Conservation (phyloP, 2,113 vertebrate genomes). For the Myotis davidii region DNA sequence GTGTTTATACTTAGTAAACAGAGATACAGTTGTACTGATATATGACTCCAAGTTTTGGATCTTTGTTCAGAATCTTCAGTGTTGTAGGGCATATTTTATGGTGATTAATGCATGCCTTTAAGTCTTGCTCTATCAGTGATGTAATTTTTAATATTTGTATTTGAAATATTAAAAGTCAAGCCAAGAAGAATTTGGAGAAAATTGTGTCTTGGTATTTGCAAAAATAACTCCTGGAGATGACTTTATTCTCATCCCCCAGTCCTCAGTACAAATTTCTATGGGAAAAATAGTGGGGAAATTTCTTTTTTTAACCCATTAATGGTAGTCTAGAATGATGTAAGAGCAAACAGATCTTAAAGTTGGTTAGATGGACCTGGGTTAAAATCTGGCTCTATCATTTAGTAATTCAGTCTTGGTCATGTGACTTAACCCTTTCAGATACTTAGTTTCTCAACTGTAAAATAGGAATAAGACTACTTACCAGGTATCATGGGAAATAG, state of each 20-base stretch:
- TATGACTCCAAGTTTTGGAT: not conserved
- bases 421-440: not conserved
- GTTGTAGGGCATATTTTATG: not conserved
- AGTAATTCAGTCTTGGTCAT: not conserved
- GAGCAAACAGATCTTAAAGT: not conserved
- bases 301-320: not conserved
- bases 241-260: not conserved
- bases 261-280: not conserved
- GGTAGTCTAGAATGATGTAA: not conserved
- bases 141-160: constrained; percentile 3
- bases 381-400: not conserved
- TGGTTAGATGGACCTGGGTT: not conserved
- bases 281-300: not conserved
- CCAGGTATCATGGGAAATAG: not conserved
- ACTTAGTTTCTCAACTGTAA: not conserved
- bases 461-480: not conserved
- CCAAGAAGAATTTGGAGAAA: constrained; percentile 27
- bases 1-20: not conserved
- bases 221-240: not conserved
- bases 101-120: not conserved
- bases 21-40: not conserved
- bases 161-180: constrained; percentile 28
- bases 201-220: not conserved
- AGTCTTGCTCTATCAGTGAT: not conserved
- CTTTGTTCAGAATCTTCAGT: constrained; percentile 7